A percentile compares a stretch with the other conserved stretches of the same genome.
These are phyloP conservation scores for Druon quercuslanigerum DNA, from an alignment of 1,140 invertebrate species.

Conservation along the genomic window DNA sequence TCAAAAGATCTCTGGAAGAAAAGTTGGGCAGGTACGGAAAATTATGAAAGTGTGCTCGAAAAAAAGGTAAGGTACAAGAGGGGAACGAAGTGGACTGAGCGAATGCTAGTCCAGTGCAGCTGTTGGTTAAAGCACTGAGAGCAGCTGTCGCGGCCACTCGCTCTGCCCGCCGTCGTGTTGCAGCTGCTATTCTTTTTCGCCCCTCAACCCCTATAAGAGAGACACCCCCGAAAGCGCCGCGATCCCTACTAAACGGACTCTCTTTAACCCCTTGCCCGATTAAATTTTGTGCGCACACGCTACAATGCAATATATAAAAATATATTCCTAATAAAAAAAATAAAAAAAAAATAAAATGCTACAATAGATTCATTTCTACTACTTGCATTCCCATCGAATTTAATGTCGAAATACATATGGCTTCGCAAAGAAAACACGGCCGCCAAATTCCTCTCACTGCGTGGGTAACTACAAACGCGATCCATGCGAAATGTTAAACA, in stretches of 20 bases:
- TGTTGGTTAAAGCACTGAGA: conserved; percentile 69
- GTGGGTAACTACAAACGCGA: conserved; percentile 21
- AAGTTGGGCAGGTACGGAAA: conserved; percentile 26
- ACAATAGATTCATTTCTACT: too few species aligned
- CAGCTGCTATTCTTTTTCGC: conserved; percentile 58
- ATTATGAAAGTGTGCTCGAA: conserved; percentile 32
- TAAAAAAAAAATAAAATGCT: too few species aligned
- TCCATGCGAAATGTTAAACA: conserved; percentile 23
- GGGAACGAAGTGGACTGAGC: conserved; percentile 59
- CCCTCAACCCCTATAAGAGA: conserved; percentile 62
- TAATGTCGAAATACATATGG: too few species aligned
- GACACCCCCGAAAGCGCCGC: conserved; percentile 58
- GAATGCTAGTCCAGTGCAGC: conserved; percentile 59
- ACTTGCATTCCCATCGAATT: too few species aligned
- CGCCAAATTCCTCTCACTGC: conserved; percentile 13
- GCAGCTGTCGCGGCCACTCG: conserved; percentile 63
- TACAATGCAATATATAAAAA: too few species aligned
- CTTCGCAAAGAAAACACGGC: background rate
- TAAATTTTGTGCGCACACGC: conserved; percentile 1
- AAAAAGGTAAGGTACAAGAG: conserved; percentile 47
- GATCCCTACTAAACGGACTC: conserved; percentile 16
- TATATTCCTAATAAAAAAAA: too few species aligned
- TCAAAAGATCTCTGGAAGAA: conserved; percentile 17
- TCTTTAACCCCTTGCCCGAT: conserved; percentile 19
- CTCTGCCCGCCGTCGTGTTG: conserved; percentile 49